A percentile compares a stretch with the other conserved stretches of the same genome.
Evolutionary conservation across 2,113 vertebrate species (phyloP).

Genomic region (Etheostoma cragini): DNA sequence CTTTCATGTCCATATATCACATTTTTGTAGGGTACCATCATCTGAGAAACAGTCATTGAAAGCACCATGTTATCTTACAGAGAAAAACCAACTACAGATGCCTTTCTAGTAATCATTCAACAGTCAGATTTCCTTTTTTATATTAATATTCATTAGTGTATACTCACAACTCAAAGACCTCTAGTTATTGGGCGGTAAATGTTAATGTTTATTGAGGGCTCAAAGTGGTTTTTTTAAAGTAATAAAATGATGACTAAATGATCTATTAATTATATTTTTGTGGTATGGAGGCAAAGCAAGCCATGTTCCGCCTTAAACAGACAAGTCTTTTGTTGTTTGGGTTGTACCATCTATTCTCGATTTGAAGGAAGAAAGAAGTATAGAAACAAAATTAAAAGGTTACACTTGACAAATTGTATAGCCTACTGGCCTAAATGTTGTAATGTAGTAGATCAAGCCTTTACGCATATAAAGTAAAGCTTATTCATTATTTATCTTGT

Average conservation of each 20-base stretch:
- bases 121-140: slow-evolving; percentile 38
- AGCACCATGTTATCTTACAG: slow-evolving; percentile 55
- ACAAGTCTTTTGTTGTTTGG: neutral
- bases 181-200: slow-evolving; percentile 49
- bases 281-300: neutral
- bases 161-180: slow-evolving; percentile 63
- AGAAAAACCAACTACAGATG: slow-evolving; percentile 33
- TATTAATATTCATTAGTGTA: slow-evolving; percentile 36
- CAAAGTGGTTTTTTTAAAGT: slow-evolving; percentile 6
- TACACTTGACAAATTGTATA: slow-evolving; percentile 19
- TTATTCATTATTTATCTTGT: slow-evolving; percentile 3
- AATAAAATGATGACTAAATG: neutral
- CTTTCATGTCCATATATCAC: slow-evolving; percentile 15
- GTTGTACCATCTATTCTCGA: slow-evolving; percentile 9
- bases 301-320: slow-evolving; percentile 2
- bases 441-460: neutral
- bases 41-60: slow-evolving; percentile 58
- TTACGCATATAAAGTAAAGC: neutral
- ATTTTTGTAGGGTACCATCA: slow-evolving; percentile 18
- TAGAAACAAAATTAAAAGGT: slow-evolving; percentile 8
- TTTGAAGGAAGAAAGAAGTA: neutral
- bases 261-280: slow-evolving; percentile 9
- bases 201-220: slow-evolving; percentile 7
- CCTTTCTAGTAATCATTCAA: slow-evolving; percentile 32
- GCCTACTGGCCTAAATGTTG: neutral